A percentile compares a stretch with the other conserved stretches of the same genome.
Evolutionary conservation across 2,113 vertebrate species (phyloP).

Genomic region (Scophthalmus maximus): DNA sequence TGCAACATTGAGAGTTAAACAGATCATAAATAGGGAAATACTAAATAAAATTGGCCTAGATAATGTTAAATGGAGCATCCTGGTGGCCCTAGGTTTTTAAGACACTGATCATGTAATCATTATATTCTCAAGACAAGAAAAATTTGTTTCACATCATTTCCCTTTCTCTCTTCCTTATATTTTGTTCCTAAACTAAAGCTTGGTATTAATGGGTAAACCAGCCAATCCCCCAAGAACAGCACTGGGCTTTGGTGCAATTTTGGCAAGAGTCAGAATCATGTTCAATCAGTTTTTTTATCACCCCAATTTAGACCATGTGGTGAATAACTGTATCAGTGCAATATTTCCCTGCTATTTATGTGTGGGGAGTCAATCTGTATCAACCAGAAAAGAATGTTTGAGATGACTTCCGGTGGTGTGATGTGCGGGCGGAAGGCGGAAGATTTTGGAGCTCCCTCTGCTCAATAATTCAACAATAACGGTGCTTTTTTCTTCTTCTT

Average conservation of each 20-base stretch:
- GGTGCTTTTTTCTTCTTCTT: too few relatives aligned
- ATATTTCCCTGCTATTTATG: slow-evolving; percentile 12
- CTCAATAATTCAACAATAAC: too few relatives aligned
- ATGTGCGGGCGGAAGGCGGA: too few relatives aligned
- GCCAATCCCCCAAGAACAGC: neutral
- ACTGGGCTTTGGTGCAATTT: neutral
- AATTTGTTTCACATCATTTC: neutral
- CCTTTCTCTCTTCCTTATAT: neutral
- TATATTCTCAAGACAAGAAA: neutral
- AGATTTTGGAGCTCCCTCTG: too few relatives aligned
- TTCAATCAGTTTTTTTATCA: neutral
- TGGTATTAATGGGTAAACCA: neutral
- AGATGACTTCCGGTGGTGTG: too few relatives aligned
- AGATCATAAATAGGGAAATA: neutral
- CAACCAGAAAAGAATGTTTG: slow-evolving; percentile 11
- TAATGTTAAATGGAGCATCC: neutral
- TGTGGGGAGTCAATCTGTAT: slow-evolving; percentile 4
- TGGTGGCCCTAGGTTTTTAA: neutral
- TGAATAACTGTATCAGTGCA: neutral
- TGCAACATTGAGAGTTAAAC: neutral
- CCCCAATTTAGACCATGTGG: neutral
- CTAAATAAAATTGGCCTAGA: neutral
- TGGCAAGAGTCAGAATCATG: neutral
- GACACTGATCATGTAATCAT: neutral
- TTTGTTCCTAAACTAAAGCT: neutral